Conservation (phyloP, 2,113 vertebrate species). For the Dissostichus mawsoni region DNA sequence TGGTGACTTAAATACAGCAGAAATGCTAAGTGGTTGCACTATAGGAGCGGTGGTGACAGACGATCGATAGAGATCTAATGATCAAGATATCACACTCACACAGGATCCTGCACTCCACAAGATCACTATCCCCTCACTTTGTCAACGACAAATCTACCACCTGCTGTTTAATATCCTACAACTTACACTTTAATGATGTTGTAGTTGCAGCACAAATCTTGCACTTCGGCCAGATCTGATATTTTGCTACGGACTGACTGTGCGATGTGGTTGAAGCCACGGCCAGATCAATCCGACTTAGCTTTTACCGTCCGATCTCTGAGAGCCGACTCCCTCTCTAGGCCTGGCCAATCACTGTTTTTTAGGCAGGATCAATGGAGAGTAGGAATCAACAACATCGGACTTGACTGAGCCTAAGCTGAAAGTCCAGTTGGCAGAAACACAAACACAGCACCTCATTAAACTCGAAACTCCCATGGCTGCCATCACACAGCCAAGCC, state of each 20-base stretch:
- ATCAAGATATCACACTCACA: conserved; percentile 61
- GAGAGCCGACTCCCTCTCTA: conserved; percentile 1
- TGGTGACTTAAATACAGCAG: conserved; percentile 47
- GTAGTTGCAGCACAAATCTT: background rate
- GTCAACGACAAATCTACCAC: conserved; percentile 30
- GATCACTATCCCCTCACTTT: conserved; percentile 15
- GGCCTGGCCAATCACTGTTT: conserved; percentile 37
- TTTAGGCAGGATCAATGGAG: conserved; percentile 60
- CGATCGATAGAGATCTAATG: conserved; percentile 67
- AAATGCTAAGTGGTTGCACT: conserved; percentile 49
- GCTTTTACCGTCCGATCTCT: conserved; percentile 27
- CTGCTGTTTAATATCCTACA: conserved; percentile 52
- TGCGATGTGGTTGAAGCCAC: background rate
- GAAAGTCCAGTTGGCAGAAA: conserved; percentile 71
- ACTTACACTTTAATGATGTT: conserved; percentile 30
- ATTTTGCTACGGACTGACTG: background rate
- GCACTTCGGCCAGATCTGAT: background rate
- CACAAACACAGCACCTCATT: conserved; percentile 79
- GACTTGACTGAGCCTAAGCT: conserved; percentile 58
- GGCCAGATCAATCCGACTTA: conserved; percentile 32
- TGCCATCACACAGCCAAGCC: conserved; percentile 56
- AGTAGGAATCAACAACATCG: conserved; percentile 48
- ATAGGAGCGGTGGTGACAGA: conserved; percentile 58
- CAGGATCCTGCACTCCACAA: conserved; percentile 8
- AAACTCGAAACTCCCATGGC: conserved; percentile 65